Percentiles rank a stretch among this genome's conserved stretches.
These are phyloP conservation scores for cat (Felis catus) DNA, from an alignment of 2,113 vertebrate species.

Conservation along the genomic window DNA sequence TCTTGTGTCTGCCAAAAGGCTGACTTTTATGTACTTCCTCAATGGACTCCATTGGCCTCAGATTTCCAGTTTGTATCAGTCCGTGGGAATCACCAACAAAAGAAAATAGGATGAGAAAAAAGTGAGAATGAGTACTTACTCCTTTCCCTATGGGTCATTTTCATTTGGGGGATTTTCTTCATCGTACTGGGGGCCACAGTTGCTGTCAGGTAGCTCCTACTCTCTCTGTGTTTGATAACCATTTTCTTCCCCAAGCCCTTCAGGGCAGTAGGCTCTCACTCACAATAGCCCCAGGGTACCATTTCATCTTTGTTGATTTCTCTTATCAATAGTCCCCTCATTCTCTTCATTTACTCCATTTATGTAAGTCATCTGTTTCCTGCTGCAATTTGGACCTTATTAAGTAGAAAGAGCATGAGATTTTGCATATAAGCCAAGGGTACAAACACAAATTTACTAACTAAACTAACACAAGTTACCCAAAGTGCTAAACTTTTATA, in stretches of 20 bases:
- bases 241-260: neutral
- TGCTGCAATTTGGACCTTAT: neutral
- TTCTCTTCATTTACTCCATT: neutral
- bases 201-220: neutral
- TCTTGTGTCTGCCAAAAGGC: neutral
- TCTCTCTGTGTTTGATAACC: neutral
- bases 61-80: neutral
- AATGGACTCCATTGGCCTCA: neutral
- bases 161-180: neutral
- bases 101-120: neutral
- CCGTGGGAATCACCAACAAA: neutral
- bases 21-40: neutral
- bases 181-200: neutral
- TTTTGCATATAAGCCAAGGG: neutral
- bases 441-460: neutral
- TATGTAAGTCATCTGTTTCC: neutral
- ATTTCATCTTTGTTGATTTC: neutral
- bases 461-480: neutral
- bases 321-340: neutral
- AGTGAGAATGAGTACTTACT: neutral
- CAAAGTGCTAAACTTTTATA: neutral
- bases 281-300: neutral
- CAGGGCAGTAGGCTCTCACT: neutral
- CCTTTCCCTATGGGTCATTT: neutral
- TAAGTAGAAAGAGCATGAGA: neutral